These are phyloP conservation scores for Adelosebastes latens DNA, from an alignment of 2,797 vertebrate genomes.

Conservation along the genomic window DNA sequence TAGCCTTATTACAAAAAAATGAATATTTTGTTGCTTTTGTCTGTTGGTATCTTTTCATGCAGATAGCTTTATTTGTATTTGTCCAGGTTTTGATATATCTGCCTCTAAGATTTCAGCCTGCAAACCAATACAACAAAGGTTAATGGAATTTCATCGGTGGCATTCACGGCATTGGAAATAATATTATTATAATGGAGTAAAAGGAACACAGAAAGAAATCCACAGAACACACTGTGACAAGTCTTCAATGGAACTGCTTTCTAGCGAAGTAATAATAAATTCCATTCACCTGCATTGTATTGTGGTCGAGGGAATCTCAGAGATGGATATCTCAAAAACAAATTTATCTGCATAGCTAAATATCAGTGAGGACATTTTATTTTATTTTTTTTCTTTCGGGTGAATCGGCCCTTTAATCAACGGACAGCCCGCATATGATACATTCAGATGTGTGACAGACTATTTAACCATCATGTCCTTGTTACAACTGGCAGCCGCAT, in stretches of 20 bases:
- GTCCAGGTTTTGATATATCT: background rate
- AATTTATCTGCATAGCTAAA: background rate
- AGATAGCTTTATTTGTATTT: background rate
- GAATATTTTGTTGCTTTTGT: background rate
- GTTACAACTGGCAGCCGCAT: constrained; percentile 31
- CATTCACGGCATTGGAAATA: background rate
- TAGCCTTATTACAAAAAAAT: background rate
- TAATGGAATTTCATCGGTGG: background rate
- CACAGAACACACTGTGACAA: background rate
- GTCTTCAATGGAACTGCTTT: background rate
- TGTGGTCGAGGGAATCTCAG: background rate
- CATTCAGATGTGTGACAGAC: constrained; percentile 18
- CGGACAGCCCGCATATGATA: background rate
- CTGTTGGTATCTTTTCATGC: background rate
- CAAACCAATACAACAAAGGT: background rate
- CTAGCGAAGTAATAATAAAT: background rate
- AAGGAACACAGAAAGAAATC: background rate
- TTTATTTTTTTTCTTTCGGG: background rate
- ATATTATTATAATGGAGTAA: background rate
- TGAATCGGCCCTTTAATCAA: background rate
- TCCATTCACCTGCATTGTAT: background rate
- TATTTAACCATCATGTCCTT: constrained; percentile 33
- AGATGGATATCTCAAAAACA: background rate
- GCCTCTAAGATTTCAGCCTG: background rate
- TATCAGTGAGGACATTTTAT: background rate